Evolutionary conservation across 2,888 invertebrate genomes (phyloP).

Genomic region (Lypha dubia): DNA sequence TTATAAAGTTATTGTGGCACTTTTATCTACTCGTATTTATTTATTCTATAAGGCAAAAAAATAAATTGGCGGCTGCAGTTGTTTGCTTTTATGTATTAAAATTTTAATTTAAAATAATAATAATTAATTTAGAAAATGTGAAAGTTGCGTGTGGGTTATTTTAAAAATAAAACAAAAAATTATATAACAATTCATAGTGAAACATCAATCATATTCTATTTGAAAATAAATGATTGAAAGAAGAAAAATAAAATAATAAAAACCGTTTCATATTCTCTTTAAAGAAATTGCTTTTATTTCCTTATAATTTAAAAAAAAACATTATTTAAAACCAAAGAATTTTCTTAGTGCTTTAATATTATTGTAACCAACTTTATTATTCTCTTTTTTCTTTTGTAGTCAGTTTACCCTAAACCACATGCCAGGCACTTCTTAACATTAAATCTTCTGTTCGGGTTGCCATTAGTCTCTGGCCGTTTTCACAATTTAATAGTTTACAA

Average conservation of each 20-base stretch:
- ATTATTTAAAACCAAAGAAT: background rate
- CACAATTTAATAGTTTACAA: conserved; percentile 10
- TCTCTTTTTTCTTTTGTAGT: background rate
- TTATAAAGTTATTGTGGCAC: background rate
- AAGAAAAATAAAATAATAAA: too few species aligned
- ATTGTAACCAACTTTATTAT: background rate
- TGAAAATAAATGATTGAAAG: background rate
- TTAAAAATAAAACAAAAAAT: background rate
- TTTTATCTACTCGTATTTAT: background rate
- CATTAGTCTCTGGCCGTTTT: conserved; percentile 24
- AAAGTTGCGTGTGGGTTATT: conserved; percentile 4
- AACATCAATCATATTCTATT: background rate
- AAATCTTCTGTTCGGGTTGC: conserved; percentile 52
- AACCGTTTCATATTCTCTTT: too few species aligned
- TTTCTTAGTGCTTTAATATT: background rate
- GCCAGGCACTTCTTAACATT: conserved; percentile 41
- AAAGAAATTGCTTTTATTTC: background rate
- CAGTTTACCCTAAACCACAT: conserved; percentile 26
- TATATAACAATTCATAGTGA: background rate
- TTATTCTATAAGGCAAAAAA: background rate
- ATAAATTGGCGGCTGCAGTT: conserved; percentile 26
- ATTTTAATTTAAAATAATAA: background rate
- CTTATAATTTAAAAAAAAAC: background rate
- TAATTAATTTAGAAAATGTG: conserved; percentile 23
- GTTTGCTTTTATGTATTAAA: conserved; percentile 4